Percentiles rank a stretch among this genome's conserved stretches.
phyloP scores from a whole-genome alignment of 1,140 invertebrate species.

The Sipha flava region DNA sequence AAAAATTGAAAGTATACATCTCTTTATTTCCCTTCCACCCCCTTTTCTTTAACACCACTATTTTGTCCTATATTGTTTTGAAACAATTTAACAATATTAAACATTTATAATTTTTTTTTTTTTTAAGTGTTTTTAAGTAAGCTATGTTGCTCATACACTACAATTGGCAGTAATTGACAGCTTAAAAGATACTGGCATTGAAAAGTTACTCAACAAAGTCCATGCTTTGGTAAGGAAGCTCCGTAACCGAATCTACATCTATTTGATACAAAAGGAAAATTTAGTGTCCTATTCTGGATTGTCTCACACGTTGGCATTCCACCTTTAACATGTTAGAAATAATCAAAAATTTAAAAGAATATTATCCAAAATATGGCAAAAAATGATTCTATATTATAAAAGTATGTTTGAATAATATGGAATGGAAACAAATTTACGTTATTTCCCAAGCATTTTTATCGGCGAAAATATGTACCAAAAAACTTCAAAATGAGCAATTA shows the following conservation, averaged over 20 bases:
- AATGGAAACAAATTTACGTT: too few relatives aligned
- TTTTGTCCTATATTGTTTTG: background rate
- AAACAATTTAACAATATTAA: background rate
- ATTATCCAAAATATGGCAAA: background rate
- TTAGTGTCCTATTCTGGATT: background rate
- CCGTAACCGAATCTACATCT: background rate
- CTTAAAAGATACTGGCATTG: background rate
- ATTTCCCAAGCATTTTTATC: too few relatives aligned
- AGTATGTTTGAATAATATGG: too few relatives aligned
- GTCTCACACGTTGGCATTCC: background rate
- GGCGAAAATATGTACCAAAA: too few relatives aligned
- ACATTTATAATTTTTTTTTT: background rate
- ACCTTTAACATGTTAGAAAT: background rate
- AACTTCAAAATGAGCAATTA: too few relatives aligned
- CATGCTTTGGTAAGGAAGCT: background rate
- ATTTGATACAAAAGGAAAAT: background rate
- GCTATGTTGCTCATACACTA: background rate
- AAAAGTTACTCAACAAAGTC: background rate
- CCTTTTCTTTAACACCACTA: too few relatives aligned
- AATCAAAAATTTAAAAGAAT: background rate
- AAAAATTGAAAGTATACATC: too few relatives aligned
- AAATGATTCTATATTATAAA: background rate
- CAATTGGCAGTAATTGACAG: background rate
- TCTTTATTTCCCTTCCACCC: too few relatives aligned
- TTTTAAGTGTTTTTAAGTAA: background rate